Evolutionary conservation across 92 coral and sea anemone species (phyloP).

Genomic region (Plumapathes pennacea): DNA sequence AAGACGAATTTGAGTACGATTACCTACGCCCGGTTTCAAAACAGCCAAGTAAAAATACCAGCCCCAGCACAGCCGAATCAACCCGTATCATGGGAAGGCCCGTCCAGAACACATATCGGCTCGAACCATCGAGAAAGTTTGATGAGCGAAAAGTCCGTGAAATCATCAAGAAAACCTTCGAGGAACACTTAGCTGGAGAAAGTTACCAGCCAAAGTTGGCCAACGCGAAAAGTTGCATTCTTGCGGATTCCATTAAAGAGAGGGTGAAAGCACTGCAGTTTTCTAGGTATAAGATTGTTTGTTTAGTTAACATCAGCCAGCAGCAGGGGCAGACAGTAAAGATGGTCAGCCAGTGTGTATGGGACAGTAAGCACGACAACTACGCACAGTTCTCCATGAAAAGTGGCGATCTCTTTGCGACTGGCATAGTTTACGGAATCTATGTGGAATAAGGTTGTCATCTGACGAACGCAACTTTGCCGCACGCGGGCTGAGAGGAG

Average conservation of each 20-base stretch:
- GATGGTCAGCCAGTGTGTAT: slow-evolving; percentile 64
- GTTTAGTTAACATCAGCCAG: slow-evolving; percentile 62
- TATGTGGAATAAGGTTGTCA: slow-evolving; percentile 61
- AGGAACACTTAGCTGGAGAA: slow-evolving; percentile 25
- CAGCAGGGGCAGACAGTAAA: slow-evolving; percentile 51
- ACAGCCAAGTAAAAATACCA: too few relatives aligned
- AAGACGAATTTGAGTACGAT: too few relatives aligned
- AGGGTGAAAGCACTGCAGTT: slow-evolving; percentile 58
- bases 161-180: slow-evolving; percentile 54
- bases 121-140: slow-evolving; percentile 62
- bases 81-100: too few relatives aligned
- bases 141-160: slow-evolving; percentile 46
- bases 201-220: slow-evolving; percentile 45
- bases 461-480: too few relatives aligned
- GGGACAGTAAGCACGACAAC: slow-evolving; percentile 72
- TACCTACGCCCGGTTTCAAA: too few relatives aligned
- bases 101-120: slow-evolving; percentile 46
- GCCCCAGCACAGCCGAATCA: too few relatives aligned
- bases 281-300: slow-evolving; percentile 62
- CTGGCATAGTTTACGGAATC: slow-evolving; percentile 71
- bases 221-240: slow-evolving; percentile 34
- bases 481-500: too few relatives aligned
- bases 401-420: slow-evolving; percentile 49
- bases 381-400: slow-evolving; percentile 61
- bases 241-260: slow-evolving; percentile 59